A percentile compares a stretch with the other conserved stretches of the same genome.
Evolutionary conservation across 2,113 vertebrate genomes (phyloP).

Genomic region (Campylomormyrus tamandua): DNA sequence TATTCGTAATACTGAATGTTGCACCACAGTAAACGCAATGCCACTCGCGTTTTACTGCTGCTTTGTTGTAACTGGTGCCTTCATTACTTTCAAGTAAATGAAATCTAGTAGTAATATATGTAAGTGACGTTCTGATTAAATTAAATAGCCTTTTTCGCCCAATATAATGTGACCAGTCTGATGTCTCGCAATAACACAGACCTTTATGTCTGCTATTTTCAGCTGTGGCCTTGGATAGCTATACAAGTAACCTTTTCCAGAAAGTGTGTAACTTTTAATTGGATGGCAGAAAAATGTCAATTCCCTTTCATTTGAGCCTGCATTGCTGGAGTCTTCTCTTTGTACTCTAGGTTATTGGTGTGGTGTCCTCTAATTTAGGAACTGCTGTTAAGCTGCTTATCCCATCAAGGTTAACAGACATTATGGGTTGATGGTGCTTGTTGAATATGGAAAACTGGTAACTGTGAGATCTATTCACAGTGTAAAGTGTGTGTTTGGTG

Average conservation of each 20-base stretch:
- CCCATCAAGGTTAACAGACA: neutral
- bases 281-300: neutral
- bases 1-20: neutral
- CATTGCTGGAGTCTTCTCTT: neutral
- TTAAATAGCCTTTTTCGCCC: neutral
- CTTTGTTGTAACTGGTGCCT: neutral
- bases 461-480: neutral
- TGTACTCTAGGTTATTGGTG: neutral
- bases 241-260: neutral
- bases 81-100: neutral
- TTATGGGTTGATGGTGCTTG: neutral
- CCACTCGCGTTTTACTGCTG: neutral
- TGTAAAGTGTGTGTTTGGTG: neutral
- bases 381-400: neutral
- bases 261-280: constrained; percentile 1
- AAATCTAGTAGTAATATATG: neutral
- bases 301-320: neutral
- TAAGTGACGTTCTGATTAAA: neutral
- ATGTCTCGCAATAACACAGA: neutral
- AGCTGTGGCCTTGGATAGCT: neutral
- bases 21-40: neutral
- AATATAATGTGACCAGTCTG: neutral
- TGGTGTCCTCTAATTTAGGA: neutral
- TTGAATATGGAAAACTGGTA: neutral
- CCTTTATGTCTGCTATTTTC: neutral